Conservation (phyloP, 2,888 invertebrate species). For the Autographa pulchrina region DNA sequence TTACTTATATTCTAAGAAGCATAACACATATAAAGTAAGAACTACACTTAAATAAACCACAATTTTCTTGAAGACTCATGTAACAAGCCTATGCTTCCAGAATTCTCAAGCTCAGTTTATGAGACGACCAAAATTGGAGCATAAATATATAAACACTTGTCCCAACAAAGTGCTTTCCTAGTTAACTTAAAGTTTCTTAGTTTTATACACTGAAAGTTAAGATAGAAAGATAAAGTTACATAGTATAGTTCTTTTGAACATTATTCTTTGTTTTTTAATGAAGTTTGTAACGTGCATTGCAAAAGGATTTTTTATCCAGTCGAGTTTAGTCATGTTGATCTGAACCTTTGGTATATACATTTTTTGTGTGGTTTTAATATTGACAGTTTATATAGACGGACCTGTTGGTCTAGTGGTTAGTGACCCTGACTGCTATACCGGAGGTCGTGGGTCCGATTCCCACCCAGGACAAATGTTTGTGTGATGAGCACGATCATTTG, state of each 20-base stretch:
- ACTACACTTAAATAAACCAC: not conserved
- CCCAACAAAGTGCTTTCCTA: conserved; percentile 4
- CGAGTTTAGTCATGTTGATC: not conserved
- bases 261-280: not conserved
- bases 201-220: not conserved
- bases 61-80: not conserved
- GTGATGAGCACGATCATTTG: no score
- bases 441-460: no score
- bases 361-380: not conserved
- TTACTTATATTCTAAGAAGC: no score
- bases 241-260: not conserved
- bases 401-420: no score
- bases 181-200: not conserved
- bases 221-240: not conserved
- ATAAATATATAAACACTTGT: conserved; percentile 1
- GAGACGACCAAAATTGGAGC: not conserved
- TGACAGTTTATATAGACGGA: no score
- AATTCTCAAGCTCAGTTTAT: not conserved
- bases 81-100: not conserved
- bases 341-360: not conserved
- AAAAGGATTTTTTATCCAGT: not conserved
- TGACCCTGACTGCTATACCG: no score
- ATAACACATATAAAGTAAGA: not conserved
- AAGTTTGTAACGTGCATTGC: not conserved
- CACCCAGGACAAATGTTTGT: no score